Evolutionary conservation across 2,888 invertebrate species (phyloP).

Genomic region (Lepidocyrtoides sp.): DNA sequence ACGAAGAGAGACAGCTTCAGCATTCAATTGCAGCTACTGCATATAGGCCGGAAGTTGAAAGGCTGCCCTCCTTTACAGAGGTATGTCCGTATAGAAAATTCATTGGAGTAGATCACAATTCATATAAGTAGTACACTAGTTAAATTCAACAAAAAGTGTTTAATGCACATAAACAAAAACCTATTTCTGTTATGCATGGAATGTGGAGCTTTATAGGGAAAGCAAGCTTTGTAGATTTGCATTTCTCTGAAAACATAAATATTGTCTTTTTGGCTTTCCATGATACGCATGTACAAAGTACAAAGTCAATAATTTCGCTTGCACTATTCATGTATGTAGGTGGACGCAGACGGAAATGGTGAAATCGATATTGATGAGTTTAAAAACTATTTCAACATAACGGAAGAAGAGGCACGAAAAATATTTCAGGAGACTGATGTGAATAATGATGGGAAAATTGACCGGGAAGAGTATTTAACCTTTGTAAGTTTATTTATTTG

Average conservation of each 20-base stretch:
- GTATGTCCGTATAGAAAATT: slow-evolving; percentile 46
- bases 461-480: slow-evolving; percentile 94
- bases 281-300: neutral
- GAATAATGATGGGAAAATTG: slow-evolving; percentile 92
- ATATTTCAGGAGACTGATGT: slow-evolving; percentile 86
- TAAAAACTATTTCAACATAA: slow-evolving; percentile 76
- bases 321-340: neutral
- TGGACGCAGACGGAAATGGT: slow-evolving; percentile 79
- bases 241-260: neutral
- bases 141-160: neutral
- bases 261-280: neutral
- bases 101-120: neutral
- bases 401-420: slow-evolving; percentile 85
- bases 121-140: neutral
- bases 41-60: slow-evolving; percentile 73
- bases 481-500: slow-evolving; percentile 87
- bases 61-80: slow-evolving; percentile 80
- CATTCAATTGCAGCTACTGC: slow-evolving; percentile 18
- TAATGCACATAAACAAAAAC: neutral
- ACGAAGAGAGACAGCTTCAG: slow-evolving; percentile 68
- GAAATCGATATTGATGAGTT: slow-evolving; percentile 81
- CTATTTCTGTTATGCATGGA: neutral
- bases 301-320: no score
- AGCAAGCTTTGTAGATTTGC: neutral
- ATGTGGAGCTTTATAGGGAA: neutral